Evolutionary conservation across 2,797 vertebrate species (phyloP), one percentile per base, ranked within the genome.

Genomic region (Tapera naevia): DNA sequence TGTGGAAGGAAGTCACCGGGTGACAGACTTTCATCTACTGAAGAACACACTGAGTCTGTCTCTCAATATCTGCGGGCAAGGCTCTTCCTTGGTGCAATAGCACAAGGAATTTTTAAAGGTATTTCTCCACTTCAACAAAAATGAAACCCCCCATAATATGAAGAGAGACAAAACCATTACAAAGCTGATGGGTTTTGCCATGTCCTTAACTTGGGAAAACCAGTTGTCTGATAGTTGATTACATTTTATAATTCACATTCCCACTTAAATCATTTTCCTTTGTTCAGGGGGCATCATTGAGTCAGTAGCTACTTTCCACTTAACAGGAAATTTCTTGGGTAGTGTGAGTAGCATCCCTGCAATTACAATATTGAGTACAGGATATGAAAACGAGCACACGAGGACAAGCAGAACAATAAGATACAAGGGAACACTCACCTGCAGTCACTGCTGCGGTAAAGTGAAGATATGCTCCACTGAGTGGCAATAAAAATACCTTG

Each of bases 131-230:
- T n/a, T n/a, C n/a, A n/a, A n/a, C n/a, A n/a, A n/a, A n/a, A n/a
- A n/a, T n/a, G n/a, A n/a, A n/a, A n/a, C n/a, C n/a, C n/a, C n/a
- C n/a, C 43, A n/a, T 18, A 43, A 43, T 17, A 60, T 2, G 22
- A 82, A 71, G 45, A 65, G 21, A 88, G n/a, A 57, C 17, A 93
- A 92, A 88, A 57, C 2, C n/a, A 37, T 48, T 91, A 51, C 4
- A 65, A 70, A 94, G 39, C 13, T 46, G 69, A 87, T 95, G 83
- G 73, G 85, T 89, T 96, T 95, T 88, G 54, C 65, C 11, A 81
- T 81, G 43, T 69, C 30, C 33, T 96, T 87, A 64, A 51, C 83
- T 91, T 94, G n/a, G 78, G 32, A 91, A 96, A 86, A 97, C 75
- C 46, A 61, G 57, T 93, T 96, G 83, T 60, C 73, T 65, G 93